Evolutionary conservation across 2,888 invertebrate species (phyloP).

Genomic region (Argyra leucocephala): DNA sequence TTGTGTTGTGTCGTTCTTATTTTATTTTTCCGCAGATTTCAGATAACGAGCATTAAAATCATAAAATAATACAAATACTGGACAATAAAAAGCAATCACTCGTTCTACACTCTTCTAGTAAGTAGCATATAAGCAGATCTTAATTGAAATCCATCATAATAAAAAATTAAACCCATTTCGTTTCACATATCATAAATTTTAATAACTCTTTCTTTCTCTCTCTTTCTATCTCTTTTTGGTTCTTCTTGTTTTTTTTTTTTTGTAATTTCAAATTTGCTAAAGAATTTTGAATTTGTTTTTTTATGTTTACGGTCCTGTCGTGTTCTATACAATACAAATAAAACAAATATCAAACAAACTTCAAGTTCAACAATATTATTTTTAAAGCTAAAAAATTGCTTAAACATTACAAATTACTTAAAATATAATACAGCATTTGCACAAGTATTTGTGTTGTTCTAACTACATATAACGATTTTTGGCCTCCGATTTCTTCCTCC

Average conservation of each 20-base stretch:
- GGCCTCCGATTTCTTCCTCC: no score
- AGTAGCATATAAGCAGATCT: not conserved
- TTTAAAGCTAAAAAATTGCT: not conserved
- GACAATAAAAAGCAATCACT: slow-evolving; percentile 1
- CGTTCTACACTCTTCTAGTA: not conserved
- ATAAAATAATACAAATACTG: not conserved
- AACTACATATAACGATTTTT: no score
- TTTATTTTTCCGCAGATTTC: not conserved
- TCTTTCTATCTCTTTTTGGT: no score
- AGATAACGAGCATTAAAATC: not conserved
- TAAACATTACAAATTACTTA: no score
- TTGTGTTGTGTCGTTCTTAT: no score
- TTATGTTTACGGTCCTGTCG: no score
- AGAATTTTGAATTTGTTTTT: no score
- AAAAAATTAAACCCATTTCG: slow-evolving; percentile 1
- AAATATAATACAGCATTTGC: no score
- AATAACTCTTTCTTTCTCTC: not conserved
- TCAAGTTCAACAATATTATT: slow-evolving; percentile 2
- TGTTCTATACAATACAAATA: not conserved
- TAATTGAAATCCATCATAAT: slow-evolving; percentile 6
- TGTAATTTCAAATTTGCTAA: no score
- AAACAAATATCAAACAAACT: not conserved
- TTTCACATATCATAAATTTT: slow-evolving; percentile 6
- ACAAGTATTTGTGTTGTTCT: no score
- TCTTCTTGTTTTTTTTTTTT: no score